Evolutionary conservation across 2,888 invertebrate genomes (phyloP).

Genomic region (Tachina grossa): DNA sequence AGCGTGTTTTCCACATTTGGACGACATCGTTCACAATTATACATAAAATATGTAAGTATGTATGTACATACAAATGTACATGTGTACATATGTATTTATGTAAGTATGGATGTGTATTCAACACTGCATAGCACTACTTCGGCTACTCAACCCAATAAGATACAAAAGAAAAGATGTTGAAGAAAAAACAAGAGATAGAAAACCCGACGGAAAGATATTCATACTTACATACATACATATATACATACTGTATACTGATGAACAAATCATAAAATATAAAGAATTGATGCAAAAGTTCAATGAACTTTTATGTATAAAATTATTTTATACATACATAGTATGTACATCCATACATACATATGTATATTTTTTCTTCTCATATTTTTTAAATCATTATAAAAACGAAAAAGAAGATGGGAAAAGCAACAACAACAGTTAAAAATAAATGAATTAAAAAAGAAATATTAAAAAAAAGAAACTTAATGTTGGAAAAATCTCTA

Average conservation of each 20-base stretch:
- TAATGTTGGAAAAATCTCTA: constrained; percentile 56
- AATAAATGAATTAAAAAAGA: constrained; percentile 52
- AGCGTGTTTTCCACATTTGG: constrained; percentile 59
- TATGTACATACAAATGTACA: background rate
- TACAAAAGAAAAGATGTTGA: constrained; percentile 32
- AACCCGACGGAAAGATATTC: constrained; percentile 43
- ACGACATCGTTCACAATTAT: constrained; percentile 60
- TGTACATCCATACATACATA: background rate
- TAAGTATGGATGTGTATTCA: background rate
- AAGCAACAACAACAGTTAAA: constrained; percentile 38
- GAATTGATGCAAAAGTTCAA: constrained; percentile 72
- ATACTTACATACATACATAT: background rate
- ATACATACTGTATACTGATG: constrained; percentile 18
- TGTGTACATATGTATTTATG: background rate
- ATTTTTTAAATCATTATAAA: constrained; percentile 46
- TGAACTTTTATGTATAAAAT: constrained; percentile 70
- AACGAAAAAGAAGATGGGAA: constrained; percentile 33
- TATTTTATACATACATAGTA: constrained; percentile 10
- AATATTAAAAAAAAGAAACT: constrained; percentile 48
- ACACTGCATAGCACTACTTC: constrained; percentile 23
- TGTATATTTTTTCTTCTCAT: constrained; percentile 34
- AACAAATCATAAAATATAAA: constrained; percentile 64
- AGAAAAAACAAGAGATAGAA: constrained; percentile 48
- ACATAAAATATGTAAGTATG: constrained; percentile 6
- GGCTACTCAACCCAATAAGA: constrained; percentile 55